phyloP scores from a whole-genome alignment of 2,888 invertebrate species.

The Phytoseiulus persimilis region DNA sequence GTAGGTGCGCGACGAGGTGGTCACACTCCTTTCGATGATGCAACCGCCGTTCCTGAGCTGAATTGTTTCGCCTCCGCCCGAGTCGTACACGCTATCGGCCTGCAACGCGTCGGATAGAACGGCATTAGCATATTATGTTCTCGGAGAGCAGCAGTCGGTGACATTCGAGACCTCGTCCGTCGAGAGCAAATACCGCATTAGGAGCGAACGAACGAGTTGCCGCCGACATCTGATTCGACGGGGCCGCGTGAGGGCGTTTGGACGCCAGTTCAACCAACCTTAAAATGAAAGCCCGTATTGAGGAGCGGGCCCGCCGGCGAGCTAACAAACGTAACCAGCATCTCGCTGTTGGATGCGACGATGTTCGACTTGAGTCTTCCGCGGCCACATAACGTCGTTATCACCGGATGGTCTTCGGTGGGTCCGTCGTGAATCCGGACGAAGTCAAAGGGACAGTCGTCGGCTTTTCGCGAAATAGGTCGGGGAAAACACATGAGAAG shows the following conservation, averaged over 20 bases:
- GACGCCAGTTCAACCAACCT: conserved; percentile 61
- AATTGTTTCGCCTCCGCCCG: conserved; percentile 44
- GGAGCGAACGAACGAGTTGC: neutral
- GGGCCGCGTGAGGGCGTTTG: no score
- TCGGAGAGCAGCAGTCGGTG: neutral
- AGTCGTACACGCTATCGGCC: conserved; percentile 44
- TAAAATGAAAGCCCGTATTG: conserved; percentile 87
- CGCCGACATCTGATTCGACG: neutral
- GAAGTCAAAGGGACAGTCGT: conserved; percentile 79
- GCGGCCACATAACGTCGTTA: conserved; percentile 70
- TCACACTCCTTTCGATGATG: conserved; percentile 43
- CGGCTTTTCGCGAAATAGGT: conserved; percentile 67
- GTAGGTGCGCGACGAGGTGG: conserved; percentile 43
- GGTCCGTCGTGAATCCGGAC: conserved; percentile 81
- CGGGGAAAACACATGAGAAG: conserved; percentile 90
- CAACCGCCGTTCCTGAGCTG: conserved; percentile 45
- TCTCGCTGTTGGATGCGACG: conserved; percentile 66
- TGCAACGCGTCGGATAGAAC: conserved; percentile 18
- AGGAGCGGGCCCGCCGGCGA: conserved; percentile 59
- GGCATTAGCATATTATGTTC: neutral
- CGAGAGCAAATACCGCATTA: neutral
- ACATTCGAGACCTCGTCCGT: neutral
- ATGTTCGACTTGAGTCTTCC: conserved; percentile 53
- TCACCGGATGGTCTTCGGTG: conserved; percentile 73
- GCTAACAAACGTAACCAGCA: conserved; percentile 48